Evolutionary conservation across 1,140 invertebrate species (phyloP).

Genomic region (Caerostris extrusa): DNA sequence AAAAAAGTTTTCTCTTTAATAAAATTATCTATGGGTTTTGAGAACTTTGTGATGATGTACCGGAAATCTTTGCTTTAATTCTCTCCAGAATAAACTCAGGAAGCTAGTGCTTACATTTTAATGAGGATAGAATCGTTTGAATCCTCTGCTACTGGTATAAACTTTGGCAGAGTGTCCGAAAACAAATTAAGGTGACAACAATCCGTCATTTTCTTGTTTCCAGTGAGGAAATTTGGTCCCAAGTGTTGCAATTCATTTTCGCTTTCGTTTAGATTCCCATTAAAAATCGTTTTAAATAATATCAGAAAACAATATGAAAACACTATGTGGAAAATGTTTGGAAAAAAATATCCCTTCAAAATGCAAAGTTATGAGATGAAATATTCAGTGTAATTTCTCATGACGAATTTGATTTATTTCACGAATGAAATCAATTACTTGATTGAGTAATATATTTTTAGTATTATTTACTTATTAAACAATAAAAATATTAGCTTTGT

Average conservation of each 20-base stretch:
- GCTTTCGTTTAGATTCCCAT: background rate
- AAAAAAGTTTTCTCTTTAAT: background rate
- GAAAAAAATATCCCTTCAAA: background rate
- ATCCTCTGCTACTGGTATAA: background rate
- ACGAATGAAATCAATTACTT: background rate
- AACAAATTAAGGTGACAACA: constrained; percentile 3
- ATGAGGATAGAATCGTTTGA: constrained; percentile 16
- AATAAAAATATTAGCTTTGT: too few species aligned
- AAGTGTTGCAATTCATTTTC: background rate
- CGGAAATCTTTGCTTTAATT: background rate
- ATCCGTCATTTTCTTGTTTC: constrained; percentile 33
- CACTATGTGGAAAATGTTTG: background rate
- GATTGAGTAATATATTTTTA: too few species aligned
- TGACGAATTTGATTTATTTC: background rate
- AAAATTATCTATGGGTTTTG: background rate
- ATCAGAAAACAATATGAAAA: background rate
- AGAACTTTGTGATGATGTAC: background rate
- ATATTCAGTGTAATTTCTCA: background rate
- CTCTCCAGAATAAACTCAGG: background rate
- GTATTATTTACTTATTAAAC: too few species aligned
- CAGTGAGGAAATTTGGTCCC: background rate
- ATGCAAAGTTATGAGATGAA: background rate
- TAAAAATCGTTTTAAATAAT: background rate
- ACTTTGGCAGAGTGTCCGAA: constrained; percentile 2
- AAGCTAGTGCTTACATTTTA: background rate